Evolutionary conservation across 2,797 vertebrate genomes (phyloP).

Genomic region (Sarcophilus harrisii): DNA sequence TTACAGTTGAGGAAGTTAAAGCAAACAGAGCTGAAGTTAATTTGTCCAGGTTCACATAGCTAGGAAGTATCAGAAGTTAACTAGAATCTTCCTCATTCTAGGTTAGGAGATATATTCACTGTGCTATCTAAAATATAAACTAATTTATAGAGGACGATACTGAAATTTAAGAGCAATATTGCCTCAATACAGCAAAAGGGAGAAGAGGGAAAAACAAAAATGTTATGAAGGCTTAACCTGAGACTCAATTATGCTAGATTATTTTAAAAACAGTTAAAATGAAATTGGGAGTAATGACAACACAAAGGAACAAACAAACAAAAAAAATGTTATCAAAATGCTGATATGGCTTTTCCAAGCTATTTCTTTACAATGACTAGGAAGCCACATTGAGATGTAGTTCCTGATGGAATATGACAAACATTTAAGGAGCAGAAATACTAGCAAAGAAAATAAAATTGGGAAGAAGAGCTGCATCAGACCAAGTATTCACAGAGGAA

Average conservation of each 20-base stretch:
- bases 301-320: background rate
- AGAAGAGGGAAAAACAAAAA: background rate
- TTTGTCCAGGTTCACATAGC: background rate
- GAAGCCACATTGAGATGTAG: background rate
- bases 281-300: background rate
- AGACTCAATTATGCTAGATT: background rate
- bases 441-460: background rate
- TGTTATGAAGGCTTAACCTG: background rate
- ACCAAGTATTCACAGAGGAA: background rate
- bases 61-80: background rate
- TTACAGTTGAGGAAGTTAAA: background rate
- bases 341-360: background rate
- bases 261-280: background rate
- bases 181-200: background rate
- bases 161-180: background rate
- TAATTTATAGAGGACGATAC: background rate
- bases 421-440: background rate
- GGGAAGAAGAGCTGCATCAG: background rate
- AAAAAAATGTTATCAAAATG: background rate
- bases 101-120: background rate
- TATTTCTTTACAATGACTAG: background rate
- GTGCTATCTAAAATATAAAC: background rate
- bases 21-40: background rate
- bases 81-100: too few species aligned
- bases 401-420: background rate